Percentiles rank a stretch among this genome's conserved stretches.
Conservation (phyloP, 1,140 invertebrate genomes). For the Acromyrmex heyeri region DNA sequence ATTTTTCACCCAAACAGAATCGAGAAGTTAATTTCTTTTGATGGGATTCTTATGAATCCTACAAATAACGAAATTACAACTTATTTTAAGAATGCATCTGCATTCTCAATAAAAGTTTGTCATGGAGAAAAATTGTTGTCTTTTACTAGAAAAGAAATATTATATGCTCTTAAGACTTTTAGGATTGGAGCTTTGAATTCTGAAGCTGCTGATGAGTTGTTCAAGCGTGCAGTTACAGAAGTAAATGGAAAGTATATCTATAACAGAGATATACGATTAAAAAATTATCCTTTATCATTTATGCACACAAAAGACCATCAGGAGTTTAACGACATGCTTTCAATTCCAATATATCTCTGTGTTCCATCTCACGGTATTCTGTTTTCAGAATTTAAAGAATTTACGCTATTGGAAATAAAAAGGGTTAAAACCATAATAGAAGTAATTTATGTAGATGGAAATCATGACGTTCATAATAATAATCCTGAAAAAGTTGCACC, state of each 20-base stretch:
- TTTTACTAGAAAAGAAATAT: slow-evolving; percentile 87
- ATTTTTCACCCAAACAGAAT: slow-evolving; percentile 87
- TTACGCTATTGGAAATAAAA: slow-evolving; percentile 5
- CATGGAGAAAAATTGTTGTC: slow-evolving; percentile 74
- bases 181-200: slow-evolving; percentile 80
- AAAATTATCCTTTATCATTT: slow-evolving; percentile 45
- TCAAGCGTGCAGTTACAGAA: slow-evolving; percentile 85
- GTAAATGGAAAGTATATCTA: slow-evolving; percentile 79
- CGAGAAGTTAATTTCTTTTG: slow-evolving; percentile 87
- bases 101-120: slow-evolving; percentile 62
- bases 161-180: slow-evolving; percentile 83
- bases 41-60: slow-evolving; percentile 82
- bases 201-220: slow-evolving; percentile 85
- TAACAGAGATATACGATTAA: slow-evolving; percentile 81
- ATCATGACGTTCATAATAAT: slow-evolving; percentile 90
- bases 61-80: neutral
- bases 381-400: neutral
- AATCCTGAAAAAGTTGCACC: slow-evolving; percentile 87
- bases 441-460: slow-evolving; percentile 86
- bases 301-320: slow-evolving; percentile 65
- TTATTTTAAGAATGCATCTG: neutral
- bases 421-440: slow-evolving; percentile 66
- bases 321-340: slow-evolving; percentile 63
- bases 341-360: slow-evolving; percentile 79
- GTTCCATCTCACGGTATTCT: slow-evolving; percentile 69